These are phyloP conservation scores for Dendropsophus ebraccatus DNA, from an alignment of 2,113 vertebrate species.

Conservation along the genomic window DNA sequence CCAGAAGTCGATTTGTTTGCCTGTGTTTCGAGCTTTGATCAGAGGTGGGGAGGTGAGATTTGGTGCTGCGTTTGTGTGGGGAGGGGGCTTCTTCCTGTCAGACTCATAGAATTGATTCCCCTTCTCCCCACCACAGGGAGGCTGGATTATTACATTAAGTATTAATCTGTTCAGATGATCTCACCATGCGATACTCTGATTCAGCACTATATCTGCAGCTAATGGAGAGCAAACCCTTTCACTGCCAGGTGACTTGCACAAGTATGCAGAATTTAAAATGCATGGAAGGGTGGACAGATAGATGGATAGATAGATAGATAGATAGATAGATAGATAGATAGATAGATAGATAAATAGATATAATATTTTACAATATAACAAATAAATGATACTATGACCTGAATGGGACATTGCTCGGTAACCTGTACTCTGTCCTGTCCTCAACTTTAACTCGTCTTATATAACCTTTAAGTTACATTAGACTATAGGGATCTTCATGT, in stretches of 20 bases:
- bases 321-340: background rate
- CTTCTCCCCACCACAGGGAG: slow-evolving; percentile 38
- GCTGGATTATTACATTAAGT: slow-evolving; percentile 59
- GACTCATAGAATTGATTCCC: slow-evolving; percentile 54
- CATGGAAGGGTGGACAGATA: background rate
- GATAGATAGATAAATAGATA: background rate
- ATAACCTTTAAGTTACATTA: no score
- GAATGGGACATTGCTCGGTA: no score
- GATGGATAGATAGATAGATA: background rate
- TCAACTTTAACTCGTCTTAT: no score
- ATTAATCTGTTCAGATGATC: slow-evolving; percentile 59
- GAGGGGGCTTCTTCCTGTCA: slow-evolving; percentile 50
- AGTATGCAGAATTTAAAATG: background rate
- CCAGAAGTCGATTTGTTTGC: slow-evolving; percentile 50
- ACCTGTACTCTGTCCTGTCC: no score
- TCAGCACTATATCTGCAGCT: slow-evolving; percentile 54
- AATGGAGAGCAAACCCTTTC: slow-evolving; percentile 54
- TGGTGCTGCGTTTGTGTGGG: background rate
- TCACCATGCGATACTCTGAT: slow-evolving; percentile 51
- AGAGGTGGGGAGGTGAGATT: slow-evolving; percentile 43
- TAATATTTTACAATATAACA: no score
- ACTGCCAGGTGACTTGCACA: slow-evolving; percentile 8
- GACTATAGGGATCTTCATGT: no score
- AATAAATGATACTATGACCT: no score
- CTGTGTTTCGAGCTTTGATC: slow-evolving; percentile 48